Base-by-base conservation (phyloP, 2,888 invertebrate genomes). In the Thelaira solivaga region DNA sequence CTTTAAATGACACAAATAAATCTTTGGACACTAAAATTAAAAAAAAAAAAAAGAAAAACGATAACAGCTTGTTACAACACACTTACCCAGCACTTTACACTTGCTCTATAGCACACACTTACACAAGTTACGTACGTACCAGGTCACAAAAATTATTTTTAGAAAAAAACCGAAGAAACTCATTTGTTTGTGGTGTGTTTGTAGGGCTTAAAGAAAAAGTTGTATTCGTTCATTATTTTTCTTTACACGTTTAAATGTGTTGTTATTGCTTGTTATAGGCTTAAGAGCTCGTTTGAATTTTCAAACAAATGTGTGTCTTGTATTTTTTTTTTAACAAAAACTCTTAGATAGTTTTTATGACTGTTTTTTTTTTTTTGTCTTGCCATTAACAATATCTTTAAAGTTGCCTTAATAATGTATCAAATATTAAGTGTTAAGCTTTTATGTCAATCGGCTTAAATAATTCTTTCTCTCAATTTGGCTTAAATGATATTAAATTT, bases 1-100 rank as follows among this genome's bases (percentile, higher is more conserved):
- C 80, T 82, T 80, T 82, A 85, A 85, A 83, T 83, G 85, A 85
- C 85, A 85, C 82, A 83, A 81, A 76, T 68, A 80, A 79, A 74
- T 69, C 77, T 76, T 73, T 65, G 43, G 67, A 71, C 59, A 49
- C 65, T 67, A n/a, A n/a, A n/a, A n/a, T n/a, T n/a, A n/a, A n/a
- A n/a, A n/a, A n/a, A n/a, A n/a, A n/a, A n/a, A n/a, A n/a, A n/a
- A n/a, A n/a, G 41, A 24, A 7, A 65, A 36, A 47, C 51, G 62
- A 41, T 13, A 49, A 53, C 41, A 64, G 20, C 29, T 31, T 49
- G 47, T 57, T 41, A 36, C 53, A 62, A n/a, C 49, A 36, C 31
- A 55, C 29, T 36, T 13, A 18, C 16, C 20, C 39, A 36, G 43
- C 57, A 69, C 68, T 55, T 61, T 67, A 62, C 76, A 61, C 68